Evolutionary conservation across 1,140 invertebrate species (phyloP), one percentile per base, ranked within the genome.

Genomic region (Ruditapes philippinarum): DNA sequence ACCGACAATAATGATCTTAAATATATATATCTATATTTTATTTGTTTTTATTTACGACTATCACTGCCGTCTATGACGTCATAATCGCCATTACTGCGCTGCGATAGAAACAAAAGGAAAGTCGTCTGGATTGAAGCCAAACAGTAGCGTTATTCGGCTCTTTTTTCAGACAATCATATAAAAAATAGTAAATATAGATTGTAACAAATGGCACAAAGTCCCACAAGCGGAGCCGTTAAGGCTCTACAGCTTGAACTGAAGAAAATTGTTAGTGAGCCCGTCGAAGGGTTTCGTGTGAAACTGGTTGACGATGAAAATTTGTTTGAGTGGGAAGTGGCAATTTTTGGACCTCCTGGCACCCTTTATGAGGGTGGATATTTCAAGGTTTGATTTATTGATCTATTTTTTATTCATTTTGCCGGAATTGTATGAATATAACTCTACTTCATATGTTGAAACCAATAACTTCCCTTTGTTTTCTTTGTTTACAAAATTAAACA

Each of bases 351-450:
- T 40, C 99, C 99, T 74, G 98, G 99, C 93, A 99, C 99, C 11
- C 97, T 99, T 3, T 99, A 99, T 95, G 95, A 99, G 97, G 99
- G 99, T 93, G 99, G 99, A 93, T 99, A 99, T 97, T 99, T 99
- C 96, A 99, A 99, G 98, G 99, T 96, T 65, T 79, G 60, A 81
- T 49, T n/a, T n/a, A n/a, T n/a, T n/a, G n/a, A n/a, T n/a, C n/a
- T n/a, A n/a, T n/a, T n/a, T n/a, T n/a, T n/a, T n/a, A n/a, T n/a
- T n/a, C n/a, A n/a, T n/a, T n/a, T n/a, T n/a, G n/a, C n/a, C n/a
- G n/a, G n/a, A n/a, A n/a, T n/a, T n/a, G n/a, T n/a, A n/a, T n/a
- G n/a, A n/a, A n/a, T n/a, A n/a, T n/a, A n/a, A n/a, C n/a, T n/a
- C n/a, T n/a, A n/a, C n/a, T n/a, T n/a, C n/a, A n/a, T 62, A 28